These are phyloP conservation scores for Leuciscus waleckii DNA, from an alignment of 2,797 vertebrate species.

Conservation along the genomic window DNA sequence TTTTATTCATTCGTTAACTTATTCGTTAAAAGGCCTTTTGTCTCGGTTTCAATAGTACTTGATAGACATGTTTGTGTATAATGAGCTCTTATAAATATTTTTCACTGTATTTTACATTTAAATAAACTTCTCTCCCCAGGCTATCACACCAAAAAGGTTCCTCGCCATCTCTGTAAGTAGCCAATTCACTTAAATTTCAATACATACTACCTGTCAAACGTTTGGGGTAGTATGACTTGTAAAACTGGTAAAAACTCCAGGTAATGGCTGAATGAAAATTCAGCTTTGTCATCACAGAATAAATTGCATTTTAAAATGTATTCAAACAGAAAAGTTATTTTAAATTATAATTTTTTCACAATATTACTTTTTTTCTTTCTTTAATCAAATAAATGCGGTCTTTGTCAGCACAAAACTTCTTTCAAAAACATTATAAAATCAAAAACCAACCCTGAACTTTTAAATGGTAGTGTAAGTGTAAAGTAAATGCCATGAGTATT, in stretches of 20 bases:
- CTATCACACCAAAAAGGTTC: conserved; percentile 95
- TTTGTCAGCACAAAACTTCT: background rate
- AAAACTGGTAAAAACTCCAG: background rate
- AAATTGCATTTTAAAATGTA: too few species aligned
- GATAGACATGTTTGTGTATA: background rate
- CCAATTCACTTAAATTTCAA: background rate
- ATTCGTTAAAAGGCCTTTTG: background rate
- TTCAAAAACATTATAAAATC: background rate
- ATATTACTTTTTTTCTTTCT: background rate
- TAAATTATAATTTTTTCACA: background rate
- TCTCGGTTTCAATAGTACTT: background rate
- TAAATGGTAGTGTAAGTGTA: too few species aligned
- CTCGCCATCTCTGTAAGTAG: conserved; percentile 90
- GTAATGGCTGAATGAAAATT: too few species aligned
- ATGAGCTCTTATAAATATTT: background rate
- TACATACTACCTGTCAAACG: background rate
- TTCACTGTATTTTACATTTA: background rate
- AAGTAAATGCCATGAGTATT: background rate
- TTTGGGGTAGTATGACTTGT: background rate
- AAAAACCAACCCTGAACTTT: too few species aligned
- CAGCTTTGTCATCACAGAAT: too few species aligned
- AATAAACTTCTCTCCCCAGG: conserved; percentile 72
- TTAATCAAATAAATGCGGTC: background rate
- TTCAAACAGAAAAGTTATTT: too few species aligned
- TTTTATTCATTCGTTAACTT: background rate